These are phyloP conservation scores for Trichosurus vulpecula DNA, from an alignment of 2,797 vertebrate genomes.

Conservation along the genomic window DNA sequence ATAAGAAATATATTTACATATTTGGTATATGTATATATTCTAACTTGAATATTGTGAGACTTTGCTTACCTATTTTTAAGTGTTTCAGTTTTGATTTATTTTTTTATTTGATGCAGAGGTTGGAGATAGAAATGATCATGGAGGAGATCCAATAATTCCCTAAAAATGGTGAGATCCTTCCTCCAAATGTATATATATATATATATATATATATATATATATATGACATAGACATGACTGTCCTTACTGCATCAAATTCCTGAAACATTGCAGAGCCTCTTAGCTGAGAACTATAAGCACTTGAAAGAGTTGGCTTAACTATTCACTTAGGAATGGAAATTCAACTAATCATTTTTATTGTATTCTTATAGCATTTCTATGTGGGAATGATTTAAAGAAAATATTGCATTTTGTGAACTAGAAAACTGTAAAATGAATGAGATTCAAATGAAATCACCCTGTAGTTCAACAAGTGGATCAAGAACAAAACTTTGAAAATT, in stretches of 20 bases:
- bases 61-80: background rate
- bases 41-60: background rate
- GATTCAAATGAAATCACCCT: background rate
- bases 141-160: background rate
- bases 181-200: background rate
- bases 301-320: background rate
- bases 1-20: background rate
- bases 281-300: background rate
- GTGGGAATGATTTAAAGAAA: background rate
- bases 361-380: background rate
- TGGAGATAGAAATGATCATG: background rate
- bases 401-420: background rate
- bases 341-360: background rate
- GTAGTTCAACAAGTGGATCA: background rate
- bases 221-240: background rate
- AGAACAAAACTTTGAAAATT: background rate
- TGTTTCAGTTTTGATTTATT: background rate
- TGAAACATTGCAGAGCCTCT: background rate
- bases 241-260: background rate
- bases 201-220: no score
- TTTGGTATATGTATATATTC: background rate
- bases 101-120: background rate
- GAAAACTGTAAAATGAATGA: background rate
- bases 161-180: background rate
- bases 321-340: background rate